Conservation (phyloP, 2,113 vertebrate genomes). For the Passer domesticus region DNA sequence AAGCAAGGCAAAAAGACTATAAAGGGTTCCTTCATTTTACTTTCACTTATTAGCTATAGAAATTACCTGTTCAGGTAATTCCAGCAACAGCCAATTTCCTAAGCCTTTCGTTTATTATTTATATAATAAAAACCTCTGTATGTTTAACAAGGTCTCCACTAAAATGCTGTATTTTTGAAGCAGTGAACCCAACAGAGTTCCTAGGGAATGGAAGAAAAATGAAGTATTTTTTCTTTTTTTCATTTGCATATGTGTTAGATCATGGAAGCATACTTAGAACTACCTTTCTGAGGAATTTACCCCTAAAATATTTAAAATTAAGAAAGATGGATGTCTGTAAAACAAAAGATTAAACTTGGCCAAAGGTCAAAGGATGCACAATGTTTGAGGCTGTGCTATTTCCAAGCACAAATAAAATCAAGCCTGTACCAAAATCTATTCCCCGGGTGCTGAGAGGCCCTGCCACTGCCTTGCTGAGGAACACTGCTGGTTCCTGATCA, state of each 20-base stretch:
- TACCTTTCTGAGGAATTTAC: not conserved
- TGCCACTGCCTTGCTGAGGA: not conserved
- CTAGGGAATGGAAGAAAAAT: not conserved
- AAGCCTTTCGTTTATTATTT: not conserved
- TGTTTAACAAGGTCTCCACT: not conserved
- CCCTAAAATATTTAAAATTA: not conserved
- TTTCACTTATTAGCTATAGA: not conserved
- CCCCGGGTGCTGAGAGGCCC: fast-evolving
- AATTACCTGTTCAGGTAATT: not conserved
- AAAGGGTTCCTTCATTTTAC: not conserved
- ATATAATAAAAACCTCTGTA: not conserved
- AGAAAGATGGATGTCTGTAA: not conserved
- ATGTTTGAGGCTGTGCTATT: not conserved
- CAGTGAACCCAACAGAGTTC: not conserved
- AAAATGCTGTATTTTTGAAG: not conserved
- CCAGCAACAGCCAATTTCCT: not conserved
- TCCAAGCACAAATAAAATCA: not conserved
- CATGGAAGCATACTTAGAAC: not conserved
- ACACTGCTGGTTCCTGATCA: not conserved
- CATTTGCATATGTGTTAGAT: not conserved
- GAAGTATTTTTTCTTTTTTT: not conserved
- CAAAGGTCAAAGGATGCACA: not conserved
- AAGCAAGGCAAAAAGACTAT: not conserved
- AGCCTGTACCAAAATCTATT: not conserved
- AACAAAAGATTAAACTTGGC: not conserved